Percentiles rank a stretch among this genome's conserved stretches.
phyloP scores from a whole-genome alignment of 2,888 invertebrate genomes.

The Caenorhabditis auriculariae region DNA sequence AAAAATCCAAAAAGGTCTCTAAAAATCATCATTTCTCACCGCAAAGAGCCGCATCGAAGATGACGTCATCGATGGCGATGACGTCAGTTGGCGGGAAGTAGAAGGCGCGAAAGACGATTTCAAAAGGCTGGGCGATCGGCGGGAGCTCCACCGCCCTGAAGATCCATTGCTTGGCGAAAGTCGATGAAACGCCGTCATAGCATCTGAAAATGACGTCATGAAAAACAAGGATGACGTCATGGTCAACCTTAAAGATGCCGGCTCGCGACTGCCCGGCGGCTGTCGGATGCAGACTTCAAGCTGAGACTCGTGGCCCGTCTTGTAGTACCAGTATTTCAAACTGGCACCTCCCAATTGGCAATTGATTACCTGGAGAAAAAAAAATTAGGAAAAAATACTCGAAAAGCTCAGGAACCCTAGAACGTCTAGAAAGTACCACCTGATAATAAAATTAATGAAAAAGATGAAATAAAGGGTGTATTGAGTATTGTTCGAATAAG shows the following conservation, averaged over 20 bases:
- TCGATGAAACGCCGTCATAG: constrained; percentile 50
- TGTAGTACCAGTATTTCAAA: constrained; percentile 59
- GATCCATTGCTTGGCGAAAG: constrained; percentile 57
- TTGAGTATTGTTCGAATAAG: no score
- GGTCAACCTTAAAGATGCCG: constrained; percentile 3
- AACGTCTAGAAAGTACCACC: no score
- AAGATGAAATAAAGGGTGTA: no score
- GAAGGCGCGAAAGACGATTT: constrained; percentile 52
- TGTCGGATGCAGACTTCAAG: constrained; percentile 55
- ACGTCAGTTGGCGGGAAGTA: constrained; percentile 53
- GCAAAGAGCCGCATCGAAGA: constrained; percentile 54
- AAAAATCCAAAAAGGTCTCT: background rate
- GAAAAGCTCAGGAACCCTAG: no score
- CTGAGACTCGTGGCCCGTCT: constrained; percentile 45
- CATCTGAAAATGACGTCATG: constrained; percentile 29
- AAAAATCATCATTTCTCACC: constrained; percentile 29
- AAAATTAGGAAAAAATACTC: no score
- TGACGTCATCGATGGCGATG: constrained; percentile 56
- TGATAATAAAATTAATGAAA: no score
- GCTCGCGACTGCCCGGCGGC: constrained; percentile 51
- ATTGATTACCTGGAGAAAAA: constrained; percentile 29
- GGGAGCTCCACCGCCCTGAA: constrained; percentile 51
- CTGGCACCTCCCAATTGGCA: constrained; percentile 56
- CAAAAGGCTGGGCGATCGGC: constrained; percentile 56
- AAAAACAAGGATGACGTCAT: background rate